A percentile compares a stretch with the other conserved stretches of the same genome.
Evolutionary conservation across 2,888 invertebrate species (phyloP).

Genomic region (Lithodes maja): DNA sequence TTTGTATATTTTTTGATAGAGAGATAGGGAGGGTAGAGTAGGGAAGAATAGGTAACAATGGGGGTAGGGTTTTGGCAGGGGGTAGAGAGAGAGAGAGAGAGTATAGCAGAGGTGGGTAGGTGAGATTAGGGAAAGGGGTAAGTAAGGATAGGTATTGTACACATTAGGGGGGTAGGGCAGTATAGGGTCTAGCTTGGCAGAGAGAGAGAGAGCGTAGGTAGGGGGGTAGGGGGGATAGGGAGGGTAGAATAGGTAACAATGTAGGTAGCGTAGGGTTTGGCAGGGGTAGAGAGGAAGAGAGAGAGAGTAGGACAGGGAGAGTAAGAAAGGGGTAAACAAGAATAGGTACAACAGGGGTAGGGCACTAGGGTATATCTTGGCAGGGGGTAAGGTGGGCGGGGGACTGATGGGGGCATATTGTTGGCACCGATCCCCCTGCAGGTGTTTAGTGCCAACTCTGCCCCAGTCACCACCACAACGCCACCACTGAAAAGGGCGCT

Average conservation of each 20-base stretch:
- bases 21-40: not conserved
- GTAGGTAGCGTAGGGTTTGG: too few relatives aligned
- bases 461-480: not conserved
- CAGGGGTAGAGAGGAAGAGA: not conserved
- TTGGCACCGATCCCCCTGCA: constrained; percentile 14
- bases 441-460: constrained; percentile 55
- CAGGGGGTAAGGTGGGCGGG: too few relatives aligned
- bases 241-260: too few relatives aligned
- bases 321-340: too few relatives aligned
- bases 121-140: not conserved
- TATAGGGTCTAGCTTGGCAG: too few relatives aligned
- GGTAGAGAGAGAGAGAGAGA: too few relatives aligned
- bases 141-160: not conserved
- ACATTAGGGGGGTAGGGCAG: not conserved
- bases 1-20: too few relatives aligned
- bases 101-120: not conserved
- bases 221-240: too few relatives aligned
- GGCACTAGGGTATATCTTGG: too few relatives aligned
- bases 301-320: not conserved
- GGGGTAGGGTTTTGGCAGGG: not conserved
- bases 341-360: too few relatives aligned
- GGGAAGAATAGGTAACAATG: not conserved
- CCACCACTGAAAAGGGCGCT: not conserved
- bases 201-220: too few relatives aligned
- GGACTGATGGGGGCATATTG: not conserved